Evolutionary conservation across 2,888 invertebrate genomes (phyloP).

Genomic region (Alloplasta piceator): DNA sequence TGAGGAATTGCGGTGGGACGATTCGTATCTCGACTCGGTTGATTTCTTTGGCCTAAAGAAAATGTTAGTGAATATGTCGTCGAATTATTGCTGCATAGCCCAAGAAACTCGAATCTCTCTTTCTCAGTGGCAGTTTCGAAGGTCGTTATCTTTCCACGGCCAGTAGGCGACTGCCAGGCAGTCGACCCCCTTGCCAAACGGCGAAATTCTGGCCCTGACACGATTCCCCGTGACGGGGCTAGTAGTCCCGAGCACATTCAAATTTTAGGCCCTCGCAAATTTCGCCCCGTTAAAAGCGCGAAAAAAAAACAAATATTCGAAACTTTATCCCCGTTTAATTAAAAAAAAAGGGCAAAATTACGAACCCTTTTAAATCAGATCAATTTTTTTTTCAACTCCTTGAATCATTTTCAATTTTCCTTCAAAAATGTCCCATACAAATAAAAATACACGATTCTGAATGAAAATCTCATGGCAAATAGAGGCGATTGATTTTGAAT

Average conservation of each 20-base stretch:
- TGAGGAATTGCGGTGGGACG: not conserved
- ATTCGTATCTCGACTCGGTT: not conserved
- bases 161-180: constrained; percentile 56
- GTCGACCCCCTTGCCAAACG: constrained; percentile 65
- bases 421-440: too few species aligned
- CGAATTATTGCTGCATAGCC: constrained; percentile 24
- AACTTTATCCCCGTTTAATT: not conserved
- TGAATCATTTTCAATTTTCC: too few species aligned
- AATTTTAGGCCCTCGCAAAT: constrained; percentile 53
- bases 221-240: constrained; percentile 62
- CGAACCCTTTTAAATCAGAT: not conserved
- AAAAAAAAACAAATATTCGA: not conserved
- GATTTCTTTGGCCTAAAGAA: not conserved
- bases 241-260: constrained; percentile 46
- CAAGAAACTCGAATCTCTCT: constrained; percentile 38
- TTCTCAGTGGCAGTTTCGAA: constrained; percentile 54
- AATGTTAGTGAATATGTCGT: constrained; percentile 14
- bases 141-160: constrained; percentile 64
- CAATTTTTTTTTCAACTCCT: too few species aligned
- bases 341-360: not conserved
- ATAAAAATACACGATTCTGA: too few species aligned
- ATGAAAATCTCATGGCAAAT: too few species aligned
- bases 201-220: constrained; percentile 72
- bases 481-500: too few species aligned
- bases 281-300: constrained; percentile 35